Percentiles rank a stretch among this genome's conserved stretches.
phyloP scores from a whole-genome alignment of 2,113 vertebrate species.

The Baryphthengus martii region DNA sequence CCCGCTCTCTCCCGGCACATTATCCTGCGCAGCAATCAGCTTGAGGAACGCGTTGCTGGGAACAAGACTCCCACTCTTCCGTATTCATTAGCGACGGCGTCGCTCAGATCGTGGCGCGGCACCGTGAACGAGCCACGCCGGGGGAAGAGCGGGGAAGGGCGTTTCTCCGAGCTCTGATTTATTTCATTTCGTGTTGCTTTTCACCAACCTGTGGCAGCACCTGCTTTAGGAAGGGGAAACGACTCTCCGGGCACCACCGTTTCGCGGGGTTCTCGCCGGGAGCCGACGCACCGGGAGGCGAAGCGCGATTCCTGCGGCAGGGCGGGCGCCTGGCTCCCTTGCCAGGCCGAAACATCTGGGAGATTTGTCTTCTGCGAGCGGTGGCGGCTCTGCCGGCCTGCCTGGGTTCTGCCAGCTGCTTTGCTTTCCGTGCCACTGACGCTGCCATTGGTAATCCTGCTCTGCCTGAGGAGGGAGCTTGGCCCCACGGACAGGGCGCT shows the following conservation, averaged over 20 bases:
- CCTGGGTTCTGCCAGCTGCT: constrained; percentile 1
- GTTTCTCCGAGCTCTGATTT: constrained; percentile 3
- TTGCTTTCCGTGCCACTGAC: background rate
- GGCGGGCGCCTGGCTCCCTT: background rate
- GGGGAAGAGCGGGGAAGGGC: background rate
- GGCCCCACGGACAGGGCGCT: background rate
- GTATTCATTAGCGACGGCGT: constrained; percentile 45
- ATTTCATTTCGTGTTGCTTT: constrained; percentile 1
- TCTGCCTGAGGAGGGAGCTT: background rate
- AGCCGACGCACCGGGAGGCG: background rate
- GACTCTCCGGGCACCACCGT: background rate
- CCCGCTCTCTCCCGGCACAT: background rate
- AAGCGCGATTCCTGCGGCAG: background rate
- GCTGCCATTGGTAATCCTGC: background rate
- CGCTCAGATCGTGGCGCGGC: constrained; percentile 25
- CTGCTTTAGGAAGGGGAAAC: background rate
- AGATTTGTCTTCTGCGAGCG: background rate
- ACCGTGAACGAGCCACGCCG: constrained; percentile 7
- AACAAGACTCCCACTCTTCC: constrained; percentile 36
- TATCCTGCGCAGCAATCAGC: constrained; percentile 13
- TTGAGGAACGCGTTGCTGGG: constrained; percentile 20
- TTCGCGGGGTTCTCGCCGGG: background rate
- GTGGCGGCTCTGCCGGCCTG: background rate
- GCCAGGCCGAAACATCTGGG: constrained; percentile 25
- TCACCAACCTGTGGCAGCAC: background rate